Conservation (phyloP, 2,113 vertebrate genomes). For the Morphnarchus princeps region DNA sequence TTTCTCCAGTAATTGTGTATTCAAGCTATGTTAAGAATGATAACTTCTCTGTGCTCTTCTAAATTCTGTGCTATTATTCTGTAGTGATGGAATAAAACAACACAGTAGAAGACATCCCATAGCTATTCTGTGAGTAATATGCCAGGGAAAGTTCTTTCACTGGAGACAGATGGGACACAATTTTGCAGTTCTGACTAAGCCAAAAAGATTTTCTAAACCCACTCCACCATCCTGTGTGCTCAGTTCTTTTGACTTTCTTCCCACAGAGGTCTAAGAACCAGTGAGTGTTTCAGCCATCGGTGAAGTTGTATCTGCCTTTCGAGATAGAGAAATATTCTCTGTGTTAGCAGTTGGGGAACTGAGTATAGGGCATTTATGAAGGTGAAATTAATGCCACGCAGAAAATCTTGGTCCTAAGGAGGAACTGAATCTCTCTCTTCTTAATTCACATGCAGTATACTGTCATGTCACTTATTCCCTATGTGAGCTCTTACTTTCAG, state of each 20-base stretch:
- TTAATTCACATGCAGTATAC: background rate
- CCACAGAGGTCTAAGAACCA: background rate
- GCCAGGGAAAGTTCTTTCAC: background rate
- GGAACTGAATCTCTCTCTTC: background rate
- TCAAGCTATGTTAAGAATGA: background rate
- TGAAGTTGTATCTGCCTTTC: background rate
- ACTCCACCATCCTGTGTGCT: background rate
- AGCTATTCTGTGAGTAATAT: background rate
- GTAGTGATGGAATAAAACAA: background rate
- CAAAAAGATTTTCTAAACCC: background rate
- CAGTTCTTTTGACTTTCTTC: background rate
- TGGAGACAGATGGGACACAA: background rate
- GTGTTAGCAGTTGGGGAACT: background rate
- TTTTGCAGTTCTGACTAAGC: background rate
- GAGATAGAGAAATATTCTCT: background rate
- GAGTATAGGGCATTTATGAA: background rate
- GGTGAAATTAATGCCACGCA: background rate
- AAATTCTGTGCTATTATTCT: background rate
- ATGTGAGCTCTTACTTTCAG: background rate
- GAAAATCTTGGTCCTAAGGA: background rate
- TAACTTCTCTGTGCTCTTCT: background rate
- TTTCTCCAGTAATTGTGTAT: background rate
- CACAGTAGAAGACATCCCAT: background rate
- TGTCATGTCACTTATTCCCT: background rate
- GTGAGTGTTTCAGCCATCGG: background rate